Conservation (phyloP, 1,140 invertebrate species). For the Saccostrea glomerata region DNA sequence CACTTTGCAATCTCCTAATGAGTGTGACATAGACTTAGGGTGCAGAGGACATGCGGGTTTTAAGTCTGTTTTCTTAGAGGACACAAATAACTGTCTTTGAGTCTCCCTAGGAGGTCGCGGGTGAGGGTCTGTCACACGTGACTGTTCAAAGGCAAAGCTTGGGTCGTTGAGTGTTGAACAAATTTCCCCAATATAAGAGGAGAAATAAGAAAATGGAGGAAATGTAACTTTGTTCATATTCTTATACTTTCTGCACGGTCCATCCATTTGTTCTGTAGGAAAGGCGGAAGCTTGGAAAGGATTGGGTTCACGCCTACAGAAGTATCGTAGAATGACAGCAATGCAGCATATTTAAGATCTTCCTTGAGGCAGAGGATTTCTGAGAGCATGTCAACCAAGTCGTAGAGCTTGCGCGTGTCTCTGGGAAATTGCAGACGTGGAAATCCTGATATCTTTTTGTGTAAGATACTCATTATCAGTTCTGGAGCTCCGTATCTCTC, state of each 20-base stretch:
- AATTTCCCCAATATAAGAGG: constrained; percentile 24
- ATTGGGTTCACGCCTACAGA: constrained; percentile 45
- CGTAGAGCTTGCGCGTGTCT: constrained; percentile 22
- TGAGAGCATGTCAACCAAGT: constrained; percentile 35
- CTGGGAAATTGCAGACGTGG: constrained; percentile 33
- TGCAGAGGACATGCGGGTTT: background rate
- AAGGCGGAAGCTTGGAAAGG: constrained; percentile 45
- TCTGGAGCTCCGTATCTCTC: too few relatives aligned
- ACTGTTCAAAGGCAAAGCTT: constrained; percentile 34
- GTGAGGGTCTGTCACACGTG: background rate
- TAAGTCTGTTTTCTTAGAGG: background rate
- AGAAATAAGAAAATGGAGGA: constrained; percentile 44
- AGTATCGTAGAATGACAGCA: constrained; percentile 37
- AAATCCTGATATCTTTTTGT: constrained; percentile 41
- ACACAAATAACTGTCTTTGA: background rate
- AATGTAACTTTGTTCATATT: background rate
- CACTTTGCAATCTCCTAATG: background rate
- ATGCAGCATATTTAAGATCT: background rate
- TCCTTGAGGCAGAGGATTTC: constrained; percentile 55
- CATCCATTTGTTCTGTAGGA: constrained; percentile 56
- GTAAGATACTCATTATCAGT: constrained; percentile 43
- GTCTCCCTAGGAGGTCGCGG: background rate
- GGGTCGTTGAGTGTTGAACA: constrained; percentile 38
- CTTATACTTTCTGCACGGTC: constrained; percentile 37
- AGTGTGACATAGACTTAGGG: background rate